Evolutionary conservation across 2,797 vertebrate genomes (phyloP), one percentile per base, ranked within the genome.

Genomic region (Acrossocheilus fasciatus): DNA sequence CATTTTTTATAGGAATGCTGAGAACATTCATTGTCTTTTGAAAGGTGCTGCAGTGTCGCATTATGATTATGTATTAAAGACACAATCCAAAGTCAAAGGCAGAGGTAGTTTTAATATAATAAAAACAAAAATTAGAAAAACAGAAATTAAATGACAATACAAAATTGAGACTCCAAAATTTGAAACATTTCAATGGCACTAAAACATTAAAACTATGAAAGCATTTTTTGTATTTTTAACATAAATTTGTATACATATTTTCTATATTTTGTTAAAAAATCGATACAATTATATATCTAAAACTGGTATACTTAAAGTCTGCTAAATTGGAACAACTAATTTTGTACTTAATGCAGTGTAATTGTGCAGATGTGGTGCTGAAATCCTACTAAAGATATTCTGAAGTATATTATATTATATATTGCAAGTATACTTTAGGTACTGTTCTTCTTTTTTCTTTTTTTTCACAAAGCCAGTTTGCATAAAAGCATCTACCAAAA

Each of bases 1-100:
- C 80, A 82, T 72, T 82, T 82, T 36, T 50, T 69, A 66, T 80
- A 86, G 80, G 69, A 86, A 88, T 86, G 75, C 86, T 70, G 66
- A 52, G 54, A 23, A 14, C 59, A 82, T 86, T 76, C 81, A 83
- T n/a, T 52, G 17, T 74, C 34, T 81, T 89, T 83, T 68, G 36
- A 86, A 82, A 74, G 82, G 41, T 75, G 81, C 83, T 77, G 75
- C 64, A 77, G 76, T 82, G 84, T 45, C 47, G 54, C 73, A 84
- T 80, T 76, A 59, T 79, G 66, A 87, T 52, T 68, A 81, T 64
- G 66, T 36, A 45, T 82, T 70, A 82, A 20, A 84, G 43, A n/a
- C 62, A 47, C 23, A 3, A 41, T 17, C 11, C 47, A 81, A 26
- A 57, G 50, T 72, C 75, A 57, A 54, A 41, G 18, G 30, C 18